Percentiles rank a stretch among this genome's conserved stretches.
Evolutionary conservation across 2,113 vertebrate genomes (phyloP).

Genomic region (Castor canadensis): DNA sequence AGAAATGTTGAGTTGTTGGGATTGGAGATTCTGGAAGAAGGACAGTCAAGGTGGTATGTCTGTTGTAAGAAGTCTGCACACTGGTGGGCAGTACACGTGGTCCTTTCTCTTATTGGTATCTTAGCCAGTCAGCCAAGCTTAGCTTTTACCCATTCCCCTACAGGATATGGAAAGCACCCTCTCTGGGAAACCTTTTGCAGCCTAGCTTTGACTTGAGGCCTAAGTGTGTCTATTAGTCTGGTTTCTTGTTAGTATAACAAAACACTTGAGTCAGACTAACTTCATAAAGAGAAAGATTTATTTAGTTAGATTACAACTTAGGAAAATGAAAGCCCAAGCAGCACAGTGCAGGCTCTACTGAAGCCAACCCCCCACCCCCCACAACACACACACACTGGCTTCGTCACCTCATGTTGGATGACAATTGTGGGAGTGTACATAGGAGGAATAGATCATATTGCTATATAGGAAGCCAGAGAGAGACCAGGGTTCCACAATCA

Average conservation of each 20-base stretch:
- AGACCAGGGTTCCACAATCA: not conserved
- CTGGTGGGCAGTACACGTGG: not conserved
- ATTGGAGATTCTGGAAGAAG: not conserved
- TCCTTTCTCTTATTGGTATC: not conserved
- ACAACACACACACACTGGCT: too few relatives aligned
- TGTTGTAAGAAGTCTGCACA: not conserved
- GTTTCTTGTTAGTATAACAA: not conserved
- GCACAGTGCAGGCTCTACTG: not conserved
- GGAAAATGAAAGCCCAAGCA: not conserved
- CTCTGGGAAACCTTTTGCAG: not conserved
- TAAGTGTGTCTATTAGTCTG: not conserved
- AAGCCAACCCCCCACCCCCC: not conserved
- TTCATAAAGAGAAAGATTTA: not conserved
- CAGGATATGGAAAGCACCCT: not conserved
- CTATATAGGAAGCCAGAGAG: not conserved
- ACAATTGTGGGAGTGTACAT: not conserved
- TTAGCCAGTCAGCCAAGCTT: not conserved
- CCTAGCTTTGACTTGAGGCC: not conserved
- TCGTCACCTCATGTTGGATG: not conserved
- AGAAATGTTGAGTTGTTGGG: not conserved
- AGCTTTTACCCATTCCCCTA: not conserved
- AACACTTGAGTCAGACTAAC: not conserved
- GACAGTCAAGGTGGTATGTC: not conserved
- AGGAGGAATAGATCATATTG: not conserved
- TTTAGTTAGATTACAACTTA: not conserved